Conservation (phyloP, 2,888 invertebrate genomes). For the Smittia aterrima region DNA sequence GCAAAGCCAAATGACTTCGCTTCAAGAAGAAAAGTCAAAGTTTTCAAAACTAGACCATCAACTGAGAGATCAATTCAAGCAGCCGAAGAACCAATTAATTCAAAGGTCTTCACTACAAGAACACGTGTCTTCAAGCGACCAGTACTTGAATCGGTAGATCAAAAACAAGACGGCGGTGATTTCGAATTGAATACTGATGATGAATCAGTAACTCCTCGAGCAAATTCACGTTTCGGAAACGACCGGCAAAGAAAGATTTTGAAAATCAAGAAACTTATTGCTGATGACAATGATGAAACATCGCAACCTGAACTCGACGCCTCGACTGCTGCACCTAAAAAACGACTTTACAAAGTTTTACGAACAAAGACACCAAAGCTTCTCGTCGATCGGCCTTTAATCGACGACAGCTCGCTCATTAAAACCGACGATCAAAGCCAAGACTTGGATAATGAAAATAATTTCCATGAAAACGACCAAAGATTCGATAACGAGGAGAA, state of each 20-base stretch:
- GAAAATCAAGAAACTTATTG: background rate
- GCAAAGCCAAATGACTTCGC: background rate
- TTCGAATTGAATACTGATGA: slow-evolving; percentile 23
- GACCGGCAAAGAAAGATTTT: background rate
- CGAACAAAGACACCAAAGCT: slow-evolving; percentile 30
- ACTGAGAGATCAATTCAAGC: background rate
- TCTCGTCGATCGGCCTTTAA: slow-evolving; percentile 12
- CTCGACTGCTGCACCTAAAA: slow-evolving; percentile 21
- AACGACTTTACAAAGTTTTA: slow-evolving; percentile 22
- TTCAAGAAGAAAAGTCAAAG: slow-evolving; percentile 1
- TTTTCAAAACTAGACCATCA: slow-evolving; percentile 11
- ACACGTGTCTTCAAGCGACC: slow-evolving; percentile 23
- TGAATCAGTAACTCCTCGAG: slow-evolving; percentile 9
- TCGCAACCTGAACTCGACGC: background rate
- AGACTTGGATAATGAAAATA: slow-evolving; percentile 20
- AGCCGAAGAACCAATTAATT: no score
- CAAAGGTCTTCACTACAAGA: background rate
- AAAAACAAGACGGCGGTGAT: background rate
- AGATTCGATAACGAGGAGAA: slow-evolving; percentile 39
- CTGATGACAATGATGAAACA: background rate
- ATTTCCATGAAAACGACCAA: slow-evolving; percentile 9
- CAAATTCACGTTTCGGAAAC: slow-evolving; percentile 9
- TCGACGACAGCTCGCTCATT: slow-evolving; percentile 11
- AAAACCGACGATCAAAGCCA: slow-evolving; percentile 38
- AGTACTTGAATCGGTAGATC: background rate